Conservation (phyloP, 2,888 invertebrate genomes). For the Drosophila imparisetae region DNA sequence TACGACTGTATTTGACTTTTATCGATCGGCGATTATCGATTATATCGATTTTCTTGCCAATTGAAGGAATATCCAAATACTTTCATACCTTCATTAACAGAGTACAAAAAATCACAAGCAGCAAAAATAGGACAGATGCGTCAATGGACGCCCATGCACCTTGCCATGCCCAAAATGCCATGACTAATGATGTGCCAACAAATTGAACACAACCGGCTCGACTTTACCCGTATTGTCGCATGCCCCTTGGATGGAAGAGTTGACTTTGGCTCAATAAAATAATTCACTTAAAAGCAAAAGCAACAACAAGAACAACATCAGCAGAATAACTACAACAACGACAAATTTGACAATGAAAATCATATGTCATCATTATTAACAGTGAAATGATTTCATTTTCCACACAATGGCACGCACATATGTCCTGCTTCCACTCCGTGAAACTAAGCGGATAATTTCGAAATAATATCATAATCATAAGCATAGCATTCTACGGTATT, state of each 20-base stretch:
- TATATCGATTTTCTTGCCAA: neutral
- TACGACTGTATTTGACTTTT: neutral
- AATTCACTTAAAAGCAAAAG: conserved; percentile 79
- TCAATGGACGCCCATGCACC: conserved; percentile 37
- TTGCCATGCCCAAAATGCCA: conserved; percentile 47
- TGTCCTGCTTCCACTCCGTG: conserved; percentile 72
- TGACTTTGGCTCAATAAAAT: conserved; percentile 66
- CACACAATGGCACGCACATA: conserved; percentile 82
- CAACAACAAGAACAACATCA: conserved; percentile 43
- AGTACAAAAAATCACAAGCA: neutral
- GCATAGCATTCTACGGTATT: conserved; percentile 44
- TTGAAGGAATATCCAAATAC: neutral
- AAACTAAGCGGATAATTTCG: conserved; percentile 83
- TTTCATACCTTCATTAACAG: neutral
- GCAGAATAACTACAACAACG: conserved; percentile 20
- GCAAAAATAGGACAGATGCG: conserved; percentile 70
- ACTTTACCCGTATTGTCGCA: conserved; percentile 20
- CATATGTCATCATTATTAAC: conserved; percentile 85
- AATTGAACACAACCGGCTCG: conserved; percentile 80
- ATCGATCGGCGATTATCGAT: neutral
- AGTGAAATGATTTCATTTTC: conserved; percentile 84
- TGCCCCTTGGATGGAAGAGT: conserved; percentile 29
- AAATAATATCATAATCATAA: conserved; percentile 84
- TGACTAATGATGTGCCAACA: conserved; percentile 84
- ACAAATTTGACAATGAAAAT: conserved; percentile 83